Evolutionary conservation across 2,888 invertebrate species (phyloP).

Genomic region (Syrphus vitripennis): DNA sequence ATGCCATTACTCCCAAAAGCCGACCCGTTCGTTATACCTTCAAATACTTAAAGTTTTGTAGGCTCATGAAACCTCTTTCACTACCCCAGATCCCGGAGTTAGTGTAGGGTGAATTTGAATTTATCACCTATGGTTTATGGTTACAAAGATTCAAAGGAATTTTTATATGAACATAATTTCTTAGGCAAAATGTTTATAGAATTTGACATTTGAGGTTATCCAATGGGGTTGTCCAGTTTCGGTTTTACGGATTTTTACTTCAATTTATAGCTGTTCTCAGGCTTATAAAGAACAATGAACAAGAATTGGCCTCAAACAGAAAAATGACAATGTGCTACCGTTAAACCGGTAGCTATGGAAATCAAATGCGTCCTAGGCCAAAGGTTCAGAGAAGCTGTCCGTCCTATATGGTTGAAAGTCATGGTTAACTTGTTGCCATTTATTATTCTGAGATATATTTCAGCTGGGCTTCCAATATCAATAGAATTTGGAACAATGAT

Average conservation of each 20-base stretch:
- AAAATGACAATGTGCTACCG: background rate
- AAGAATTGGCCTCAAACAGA: background rate
- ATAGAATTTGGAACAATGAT: constrained; percentile 25
- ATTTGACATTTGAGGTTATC: constrained; percentile 25
- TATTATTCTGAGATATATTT: background rate
- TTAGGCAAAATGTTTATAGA: constrained; percentile 1
- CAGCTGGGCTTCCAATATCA: constrained; percentile 23
- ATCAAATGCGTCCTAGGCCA: constrained; percentile 21
- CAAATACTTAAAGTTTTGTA: background rate
- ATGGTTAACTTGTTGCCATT: constrained; percentile 7
- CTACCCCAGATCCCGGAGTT: background rate
- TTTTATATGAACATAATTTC: background rate
- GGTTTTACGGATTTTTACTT: constrained; percentile 52
- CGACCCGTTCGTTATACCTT: background rate
- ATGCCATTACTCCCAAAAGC: background rate
- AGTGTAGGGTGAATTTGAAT: constrained; percentile 7
- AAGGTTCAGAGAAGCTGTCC: constrained; percentile 20
- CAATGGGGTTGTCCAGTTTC: constrained; percentile 52
- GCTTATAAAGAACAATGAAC: background rate
- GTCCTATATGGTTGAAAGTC: background rate
- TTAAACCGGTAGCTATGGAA: constrained; percentile 26
- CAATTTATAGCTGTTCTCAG: constrained; percentile 33
- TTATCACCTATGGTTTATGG: background rate
- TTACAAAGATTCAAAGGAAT: background rate
- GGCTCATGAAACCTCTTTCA: background rate